Percentiles rank a stretch among this genome's conserved stretches.
Evolutionary conservation across 2,888 invertebrate species (phyloP).

Genomic region (Bedellia somnulentella): DNA sequence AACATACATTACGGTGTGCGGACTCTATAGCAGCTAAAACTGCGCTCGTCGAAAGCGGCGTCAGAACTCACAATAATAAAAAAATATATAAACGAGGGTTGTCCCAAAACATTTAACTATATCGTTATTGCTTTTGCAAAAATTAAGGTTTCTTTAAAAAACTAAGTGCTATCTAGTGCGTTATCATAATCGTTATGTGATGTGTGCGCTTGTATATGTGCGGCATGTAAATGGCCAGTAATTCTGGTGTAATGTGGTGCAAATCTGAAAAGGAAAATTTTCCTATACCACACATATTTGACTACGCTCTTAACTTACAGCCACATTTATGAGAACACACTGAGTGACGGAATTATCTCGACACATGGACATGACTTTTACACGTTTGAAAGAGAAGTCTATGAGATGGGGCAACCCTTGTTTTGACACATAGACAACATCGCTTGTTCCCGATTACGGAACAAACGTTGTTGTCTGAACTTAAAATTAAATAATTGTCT

Average conservation of each 20-base stretch:
- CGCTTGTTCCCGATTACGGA: slow-evolving; percentile 16
- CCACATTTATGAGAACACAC: slow-evolving; percentile 44
- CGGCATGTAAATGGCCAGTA: slow-evolving; percentile 62
- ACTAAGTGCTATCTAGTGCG: slow-evolving; percentile 61
- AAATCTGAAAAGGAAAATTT: slow-evolving; percentile 62
- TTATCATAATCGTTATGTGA: slow-evolving; percentile 54
- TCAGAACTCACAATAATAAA: slow-evolving; percentile 32
- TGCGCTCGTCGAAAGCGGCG: slow-evolving; percentile 52
- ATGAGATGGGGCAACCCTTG: slow-evolving; percentile 63
- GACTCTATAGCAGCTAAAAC: too few relatives aligned
- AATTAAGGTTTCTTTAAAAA: slow-evolving; percentile 37
- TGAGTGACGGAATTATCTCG: slow-evolving; percentile 48
- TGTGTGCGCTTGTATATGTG: slow-evolving; percentile 61
- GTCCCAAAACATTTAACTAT: slow-evolving; percentile 58
- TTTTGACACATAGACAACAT: slow-evolving; percentile 32
- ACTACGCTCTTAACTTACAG: slow-evolving; percentile 39
- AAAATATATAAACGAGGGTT: slow-evolving; percentile 52
- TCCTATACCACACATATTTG: slow-evolving; percentile 62
- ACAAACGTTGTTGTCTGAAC: slow-evolving; percentile 1
- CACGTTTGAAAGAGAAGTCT: slow-evolving; percentile 42
- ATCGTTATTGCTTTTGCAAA: too few relatives aligned
- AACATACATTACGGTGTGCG: too few relatives aligned
- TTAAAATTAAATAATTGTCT: slow-evolving; percentile 26
- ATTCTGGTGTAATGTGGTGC: slow-evolving; percentile 61
- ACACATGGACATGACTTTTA: slow-evolving; percentile 58